phyloP scores from a whole-genome alignment of 2,113 vertebrate species.

The Myotis davidii region DNA sequence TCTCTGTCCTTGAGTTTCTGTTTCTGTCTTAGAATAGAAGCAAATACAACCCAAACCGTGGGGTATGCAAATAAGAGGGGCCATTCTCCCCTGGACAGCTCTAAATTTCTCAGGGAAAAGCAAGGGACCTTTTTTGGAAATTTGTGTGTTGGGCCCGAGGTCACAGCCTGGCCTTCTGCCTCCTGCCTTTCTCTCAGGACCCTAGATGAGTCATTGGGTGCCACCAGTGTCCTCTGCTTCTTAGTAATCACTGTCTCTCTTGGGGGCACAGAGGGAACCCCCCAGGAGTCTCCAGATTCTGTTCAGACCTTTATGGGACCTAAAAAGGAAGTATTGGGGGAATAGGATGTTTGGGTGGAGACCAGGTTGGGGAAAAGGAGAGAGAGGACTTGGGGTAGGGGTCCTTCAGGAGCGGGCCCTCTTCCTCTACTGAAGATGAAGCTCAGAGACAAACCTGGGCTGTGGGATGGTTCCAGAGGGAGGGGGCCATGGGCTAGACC shows the following conservation, averaged over 20 bases:
- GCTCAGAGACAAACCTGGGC: background rate
- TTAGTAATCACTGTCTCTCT: background rate
- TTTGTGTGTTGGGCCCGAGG: background rate
- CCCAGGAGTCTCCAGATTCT: background rate
- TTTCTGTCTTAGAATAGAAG: background rate
- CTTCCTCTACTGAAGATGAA: background rate
- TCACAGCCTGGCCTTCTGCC: background rate
- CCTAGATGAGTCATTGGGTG: background rate
- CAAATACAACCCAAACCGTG: background rate
- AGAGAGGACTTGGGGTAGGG: background rate
- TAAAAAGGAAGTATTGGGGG: constrained; percentile 46
- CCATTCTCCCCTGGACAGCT: background rate
- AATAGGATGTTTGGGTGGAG: background rate
- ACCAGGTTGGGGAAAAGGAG: background rate
- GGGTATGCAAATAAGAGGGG: background rate
- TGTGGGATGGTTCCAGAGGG: background rate
- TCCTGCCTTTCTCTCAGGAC: background rate
- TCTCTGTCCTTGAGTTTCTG: background rate
- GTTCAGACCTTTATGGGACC: background rate
- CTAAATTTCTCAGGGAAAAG: background rate
- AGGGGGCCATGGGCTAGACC: background rate
- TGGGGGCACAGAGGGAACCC: background rate
- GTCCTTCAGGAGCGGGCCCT: background rate
- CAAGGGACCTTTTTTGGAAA: background rate
- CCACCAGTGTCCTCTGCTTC: background rate